These are phyloP conservation scores for Eubasilissa splendida DNA, from an alignment of 2,888 invertebrate genomes.

Conservation along the genomic window DNA sequence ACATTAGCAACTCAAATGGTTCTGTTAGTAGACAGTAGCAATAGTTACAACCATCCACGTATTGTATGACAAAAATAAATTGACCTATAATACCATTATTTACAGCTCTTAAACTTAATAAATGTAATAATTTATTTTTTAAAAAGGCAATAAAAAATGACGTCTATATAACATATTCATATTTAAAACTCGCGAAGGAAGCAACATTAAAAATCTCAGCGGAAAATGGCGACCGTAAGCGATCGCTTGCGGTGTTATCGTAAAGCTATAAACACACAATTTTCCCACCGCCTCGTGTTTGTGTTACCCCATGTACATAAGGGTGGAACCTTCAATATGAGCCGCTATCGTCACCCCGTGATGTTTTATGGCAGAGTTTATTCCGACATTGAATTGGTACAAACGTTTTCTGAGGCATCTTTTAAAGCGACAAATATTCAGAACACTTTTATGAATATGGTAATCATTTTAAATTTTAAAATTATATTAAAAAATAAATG, in stretches of 20 bases:
- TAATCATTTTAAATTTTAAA: no score
- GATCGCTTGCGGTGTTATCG: constrained; percentile 52
- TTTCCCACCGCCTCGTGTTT: constrained; percentile 34
- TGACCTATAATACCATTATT: no score
- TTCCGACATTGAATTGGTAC: not conserved
- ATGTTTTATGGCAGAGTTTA: constrained; percentile 40
- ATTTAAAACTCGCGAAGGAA: constrained; percentile 1
- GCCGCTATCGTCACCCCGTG: constrained; percentile 48
- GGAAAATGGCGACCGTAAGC: constrained; percentile 41
- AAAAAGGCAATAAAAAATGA: not conserved
- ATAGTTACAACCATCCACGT: no score
- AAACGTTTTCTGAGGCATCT: constrained; percentile 7
- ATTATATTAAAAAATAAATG: no score
- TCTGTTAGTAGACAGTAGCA: no score
- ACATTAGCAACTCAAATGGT: no score
- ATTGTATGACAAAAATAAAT: no score
- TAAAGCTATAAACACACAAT: constrained; percentile 55
- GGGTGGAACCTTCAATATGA: constrained; percentile 50
- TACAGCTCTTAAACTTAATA: no score
- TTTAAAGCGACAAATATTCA: no score
- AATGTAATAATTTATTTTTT: not conserved
- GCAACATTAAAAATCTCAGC: constrained; percentile 33
- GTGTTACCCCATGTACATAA: constrained; percentile 41
- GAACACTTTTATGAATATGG: no score
- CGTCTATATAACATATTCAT: not conserved